Base-by-base conservation (phyloP, 92 coral and sea anemone genomes). In the Parazoanthus darwini region DNA sequence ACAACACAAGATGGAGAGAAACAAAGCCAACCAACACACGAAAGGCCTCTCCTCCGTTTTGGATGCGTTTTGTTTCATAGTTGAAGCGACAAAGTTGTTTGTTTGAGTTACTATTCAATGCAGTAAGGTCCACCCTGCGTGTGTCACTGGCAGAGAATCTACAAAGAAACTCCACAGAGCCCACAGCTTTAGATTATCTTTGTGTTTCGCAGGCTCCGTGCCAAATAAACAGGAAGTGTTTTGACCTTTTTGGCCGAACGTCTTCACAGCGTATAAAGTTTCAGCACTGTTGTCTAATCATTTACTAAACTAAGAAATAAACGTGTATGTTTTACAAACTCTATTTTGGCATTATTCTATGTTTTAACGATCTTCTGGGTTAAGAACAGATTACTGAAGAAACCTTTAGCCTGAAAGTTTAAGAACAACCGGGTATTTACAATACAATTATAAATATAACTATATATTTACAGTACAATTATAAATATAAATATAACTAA, bases 211-310 rank as follows among this genome's bases (percentile, higher is more conserved):
- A 18, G 71, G 23, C 71, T 18, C 18, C 25, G 26, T 1, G 3
- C 71, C 22, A n/a, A 65, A 65, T 65, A 65, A 65, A 37, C 79
- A 75, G 79, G 79, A 75, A 36, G 79, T 75, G 18, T 75, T 35
- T 37, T 18, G 79, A 22, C 8, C 43, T 16, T 39, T 36, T 9
- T 14, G 71, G 6, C 26, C 23, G 5, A 65, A n/a, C 16, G n/a
- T 6, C n/a, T n/a, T 18, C 23, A 66, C 26, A 66, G 72, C 8
- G 8, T 14, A 66, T 5, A 9, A 5, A 66, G 50, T 37, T 39
- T 73, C 42, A 8, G 50, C 46, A 10, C 51, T 15, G 50, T 38
- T 14, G 72, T 66, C 5, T 66, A 26, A n/a, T 18, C 26, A 18
- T 66, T 66, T n/a, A 39, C 38, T 51, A 1, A 54, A 54, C 33